Evolutionary conservation across 2,797 vertebrate genomes (phyloP).

Genomic region (Pachyuromys duprasi): DNA sequence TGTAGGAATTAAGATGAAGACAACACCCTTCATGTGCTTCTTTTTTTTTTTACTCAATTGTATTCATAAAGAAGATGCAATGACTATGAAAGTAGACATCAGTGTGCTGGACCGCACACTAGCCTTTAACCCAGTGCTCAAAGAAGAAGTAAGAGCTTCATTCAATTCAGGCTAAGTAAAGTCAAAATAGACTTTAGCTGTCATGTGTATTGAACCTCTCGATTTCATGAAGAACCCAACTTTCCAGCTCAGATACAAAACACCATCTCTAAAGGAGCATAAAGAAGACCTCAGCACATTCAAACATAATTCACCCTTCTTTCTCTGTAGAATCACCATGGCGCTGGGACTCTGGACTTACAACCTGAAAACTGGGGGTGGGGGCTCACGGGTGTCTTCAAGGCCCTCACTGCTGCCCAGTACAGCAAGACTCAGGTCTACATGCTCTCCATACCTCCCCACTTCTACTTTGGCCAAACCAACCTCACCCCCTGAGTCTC

Average conservation of each 20-base stretch:
- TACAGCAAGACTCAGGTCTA: constrained; percentile 93
- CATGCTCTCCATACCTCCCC: constrained; percentile 90
- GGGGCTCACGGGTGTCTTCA: not conserved
- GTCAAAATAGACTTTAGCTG: not conserved
- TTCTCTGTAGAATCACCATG: not conserved
- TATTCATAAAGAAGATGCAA: not conserved
- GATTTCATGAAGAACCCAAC: constrained; percentile 25
- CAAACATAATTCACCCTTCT: not conserved
- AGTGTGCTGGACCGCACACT: accelerated
- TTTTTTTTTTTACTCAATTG: no score
- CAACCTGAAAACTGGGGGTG: constrained; percentile 95
- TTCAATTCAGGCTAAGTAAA: not conserved
- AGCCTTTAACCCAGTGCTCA: not conserved
- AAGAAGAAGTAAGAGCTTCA: not conserved
- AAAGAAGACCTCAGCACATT: not conserved
- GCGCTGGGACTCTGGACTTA: constrained; percentile 92
- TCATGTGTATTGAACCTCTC: not conserved
- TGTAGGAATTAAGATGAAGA: not conserved
- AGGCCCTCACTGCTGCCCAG: constrained; percentile 88
- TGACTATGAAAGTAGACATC: not conserved
- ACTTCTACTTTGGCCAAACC: constrained; percentile 96
- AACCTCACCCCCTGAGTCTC: constrained; percentile 92
- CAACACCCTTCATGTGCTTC: not conserved
- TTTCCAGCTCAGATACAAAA: constrained; percentile 23
- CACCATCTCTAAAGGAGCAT: not conserved